Percentiles rank a stretch among this genome's conserved stretches.
These are phyloP conservation scores for Serinus canaria DNA, from an alignment of 2,113 vertebrate species.

Conservation along the genomic window DNA sequence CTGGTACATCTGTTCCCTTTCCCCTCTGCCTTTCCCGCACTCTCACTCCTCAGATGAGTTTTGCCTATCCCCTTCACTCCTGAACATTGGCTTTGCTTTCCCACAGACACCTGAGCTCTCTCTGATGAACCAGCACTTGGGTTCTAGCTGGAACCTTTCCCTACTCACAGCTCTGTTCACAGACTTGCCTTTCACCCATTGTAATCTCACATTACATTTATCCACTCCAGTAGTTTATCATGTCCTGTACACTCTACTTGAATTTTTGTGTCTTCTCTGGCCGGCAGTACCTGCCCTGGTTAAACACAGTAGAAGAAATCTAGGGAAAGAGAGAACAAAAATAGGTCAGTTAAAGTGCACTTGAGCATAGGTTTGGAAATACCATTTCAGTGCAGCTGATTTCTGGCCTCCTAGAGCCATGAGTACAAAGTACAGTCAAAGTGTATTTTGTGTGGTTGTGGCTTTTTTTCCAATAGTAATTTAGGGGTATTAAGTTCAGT, in stretches of 20 bases:
- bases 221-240: neutral
- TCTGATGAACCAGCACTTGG: rapidly evolving
- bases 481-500: neutral
- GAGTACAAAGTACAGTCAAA: neutral
- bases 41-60: neutral
- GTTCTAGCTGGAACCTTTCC: neutral
- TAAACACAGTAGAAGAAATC: neutral
- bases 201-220: neutral
- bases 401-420: neutral
- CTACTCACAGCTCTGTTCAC: neutral
- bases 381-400: neutral
- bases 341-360: neutral
- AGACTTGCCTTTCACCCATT: neutral
- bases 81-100: neutral
- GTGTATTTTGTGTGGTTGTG: neutral
- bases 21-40: neutral
- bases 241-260: neutral
- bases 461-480: neutral
- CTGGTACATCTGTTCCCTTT: neutral
- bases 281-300: neutral
- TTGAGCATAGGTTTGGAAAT: neutral
- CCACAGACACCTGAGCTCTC: neutral
- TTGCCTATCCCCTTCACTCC: neutral
- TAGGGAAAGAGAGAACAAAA: neutral
- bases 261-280: neutral